Conservation (phyloP, 2,113 vertebrate species). For the Aramus guarauna region DNA sequence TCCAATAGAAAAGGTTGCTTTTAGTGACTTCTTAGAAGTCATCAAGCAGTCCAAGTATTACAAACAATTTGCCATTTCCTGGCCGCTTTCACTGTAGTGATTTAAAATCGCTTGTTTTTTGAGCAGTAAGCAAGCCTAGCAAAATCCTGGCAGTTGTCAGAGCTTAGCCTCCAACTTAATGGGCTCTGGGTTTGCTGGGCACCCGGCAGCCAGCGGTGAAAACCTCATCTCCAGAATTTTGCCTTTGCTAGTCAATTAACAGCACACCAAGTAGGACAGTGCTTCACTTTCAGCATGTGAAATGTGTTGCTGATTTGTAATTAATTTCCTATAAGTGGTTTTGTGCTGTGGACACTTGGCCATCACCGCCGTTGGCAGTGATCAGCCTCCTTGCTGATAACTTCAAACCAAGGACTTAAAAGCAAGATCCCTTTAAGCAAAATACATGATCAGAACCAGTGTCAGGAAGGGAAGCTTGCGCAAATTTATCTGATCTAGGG, state of each 20-base stretch:
- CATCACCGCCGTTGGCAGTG: rapidly evolving
- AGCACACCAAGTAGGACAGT: background rate
- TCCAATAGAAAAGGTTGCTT: background rate
- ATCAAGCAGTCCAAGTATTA: background rate
- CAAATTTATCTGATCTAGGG: background rate
- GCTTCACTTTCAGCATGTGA: background rate
- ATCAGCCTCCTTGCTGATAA: background rate
- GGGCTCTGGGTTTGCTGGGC: background rate
- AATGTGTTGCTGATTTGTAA: background rate
- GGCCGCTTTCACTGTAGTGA: background rate
- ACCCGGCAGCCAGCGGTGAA: background rate
- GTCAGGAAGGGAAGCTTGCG: background rate
- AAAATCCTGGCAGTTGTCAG: background rate
- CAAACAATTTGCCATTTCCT: background rate
- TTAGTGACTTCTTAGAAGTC: background rate
- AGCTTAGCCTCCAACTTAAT: background rate
- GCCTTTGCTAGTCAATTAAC: background rate
- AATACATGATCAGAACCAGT: rapidly evolving
- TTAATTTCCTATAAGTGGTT: background rate
- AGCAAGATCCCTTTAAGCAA: background rate
- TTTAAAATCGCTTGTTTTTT: background rate
- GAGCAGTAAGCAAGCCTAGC: background rate
- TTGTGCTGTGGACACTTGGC: background rate
- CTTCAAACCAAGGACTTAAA: background rate
- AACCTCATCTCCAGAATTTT: background rate